Conservation (phyloP, 2,797 vertebrate species). For the Pteronotus mesoamericanus region DNA sequence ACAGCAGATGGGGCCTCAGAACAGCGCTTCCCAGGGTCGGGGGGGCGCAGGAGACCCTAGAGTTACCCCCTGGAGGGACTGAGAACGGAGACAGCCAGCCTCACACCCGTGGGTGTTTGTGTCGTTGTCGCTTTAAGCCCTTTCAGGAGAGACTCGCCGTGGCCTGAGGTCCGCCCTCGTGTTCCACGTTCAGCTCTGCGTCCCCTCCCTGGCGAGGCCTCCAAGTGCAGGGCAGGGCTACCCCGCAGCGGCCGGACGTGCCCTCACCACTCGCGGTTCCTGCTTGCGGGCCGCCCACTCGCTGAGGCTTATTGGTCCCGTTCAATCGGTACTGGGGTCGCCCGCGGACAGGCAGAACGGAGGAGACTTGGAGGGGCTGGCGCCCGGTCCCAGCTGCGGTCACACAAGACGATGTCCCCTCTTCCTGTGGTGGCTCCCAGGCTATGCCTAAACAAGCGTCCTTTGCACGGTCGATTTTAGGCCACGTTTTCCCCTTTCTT, state of each 20-base stretch:
- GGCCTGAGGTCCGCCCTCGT: accelerated
- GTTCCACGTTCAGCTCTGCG: too few relatives aligned
- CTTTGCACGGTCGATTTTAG: accelerated
- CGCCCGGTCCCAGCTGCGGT: accelerated
- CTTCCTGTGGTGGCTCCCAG: accelerated
- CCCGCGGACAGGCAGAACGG: neutral
- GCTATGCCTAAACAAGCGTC: accelerated
- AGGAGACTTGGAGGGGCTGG: accelerated
- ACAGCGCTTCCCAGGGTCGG: neutral
- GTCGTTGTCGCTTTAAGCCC: accelerated
- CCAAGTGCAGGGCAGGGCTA: accelerated
- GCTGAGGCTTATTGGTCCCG: accelerated
- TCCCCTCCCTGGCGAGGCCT: neutral
- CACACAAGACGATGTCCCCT: accelerated
- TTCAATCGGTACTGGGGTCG: accelerated
- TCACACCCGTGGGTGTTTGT: neutral
- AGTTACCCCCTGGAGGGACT: too few relatives aligned
- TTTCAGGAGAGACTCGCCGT: neutral
- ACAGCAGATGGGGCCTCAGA: neutral
- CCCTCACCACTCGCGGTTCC: too few relatives aligned
- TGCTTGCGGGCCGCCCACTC: accelerated
- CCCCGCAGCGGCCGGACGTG: accelerated
- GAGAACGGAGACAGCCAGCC: neutral
- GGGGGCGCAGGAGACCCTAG: neutral
- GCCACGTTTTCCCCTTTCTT: accelerated